phyloP scores from a whole-genome alignment of 2,888 invertebrate genomes.

The Hyposoter dolosus region DNA sequence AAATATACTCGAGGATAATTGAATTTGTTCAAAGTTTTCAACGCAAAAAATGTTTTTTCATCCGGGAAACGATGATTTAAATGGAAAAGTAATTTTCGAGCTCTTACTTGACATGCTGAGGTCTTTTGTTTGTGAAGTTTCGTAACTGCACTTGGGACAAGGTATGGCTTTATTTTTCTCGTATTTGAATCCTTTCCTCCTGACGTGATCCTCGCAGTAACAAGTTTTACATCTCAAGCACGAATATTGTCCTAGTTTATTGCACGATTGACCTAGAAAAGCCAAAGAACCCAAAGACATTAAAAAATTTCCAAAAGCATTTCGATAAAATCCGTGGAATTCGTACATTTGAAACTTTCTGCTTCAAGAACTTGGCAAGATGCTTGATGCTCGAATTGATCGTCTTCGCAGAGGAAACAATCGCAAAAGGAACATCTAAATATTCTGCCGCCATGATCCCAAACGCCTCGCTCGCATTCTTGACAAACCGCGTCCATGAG shows the following conservation, averaged over 20 bases:
- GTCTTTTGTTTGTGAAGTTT: conserved; percentile 97
- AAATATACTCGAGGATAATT: no score
- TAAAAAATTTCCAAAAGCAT: background rate
- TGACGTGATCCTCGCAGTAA: conserved; percentile 98
- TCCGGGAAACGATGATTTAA: background rate
- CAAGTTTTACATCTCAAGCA: conserved; percentile 98
- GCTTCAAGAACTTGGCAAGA: conserved; percentile 98
- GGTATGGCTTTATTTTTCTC: conserved; percentile 93
- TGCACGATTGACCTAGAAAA: conserved; percentile 93
- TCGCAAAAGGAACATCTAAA: conserved; percentile 97
- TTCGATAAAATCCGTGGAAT: conserved; percentile 16
- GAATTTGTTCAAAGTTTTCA: no score
- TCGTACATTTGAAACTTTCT: conserved; percentile 96
- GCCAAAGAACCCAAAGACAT: background rate
- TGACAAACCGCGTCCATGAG: conserved; percentile 94
- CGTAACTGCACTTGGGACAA: conserved; percentile 97
- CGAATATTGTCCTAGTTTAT: conserved; percentile 97
- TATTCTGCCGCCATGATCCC: conserved; percentile 97
- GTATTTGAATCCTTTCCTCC: conserved; percentile 95
- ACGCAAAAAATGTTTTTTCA: background rate
- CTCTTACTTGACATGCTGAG: conserved; percentile 97
- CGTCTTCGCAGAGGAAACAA: conserved; percentile 96
- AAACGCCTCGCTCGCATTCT: conserved; percentile 97
- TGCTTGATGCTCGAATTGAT: conserved; percentile 99
- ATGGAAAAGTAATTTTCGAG: background rate